phyloP scores from a whole-genome alignment of 2,113 vertebrate genomes.

The Crotalus viridis region DNA sequence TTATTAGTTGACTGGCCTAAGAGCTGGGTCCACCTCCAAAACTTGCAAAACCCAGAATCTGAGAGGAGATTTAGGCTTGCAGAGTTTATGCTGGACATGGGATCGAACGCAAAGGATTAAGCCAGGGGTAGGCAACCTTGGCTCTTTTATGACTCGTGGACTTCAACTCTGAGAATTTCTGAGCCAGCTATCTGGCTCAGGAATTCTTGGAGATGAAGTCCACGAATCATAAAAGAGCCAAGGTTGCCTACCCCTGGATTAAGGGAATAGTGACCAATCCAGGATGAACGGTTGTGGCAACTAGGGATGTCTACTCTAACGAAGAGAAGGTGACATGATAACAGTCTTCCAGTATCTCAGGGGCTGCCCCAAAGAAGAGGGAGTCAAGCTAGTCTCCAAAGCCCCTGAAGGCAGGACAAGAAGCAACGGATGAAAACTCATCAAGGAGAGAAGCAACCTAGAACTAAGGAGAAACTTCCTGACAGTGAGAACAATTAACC shows the following conservation, averaged over 20 bases:
- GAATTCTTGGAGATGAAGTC: too few relatives aligned
- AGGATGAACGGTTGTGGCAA: background rate
- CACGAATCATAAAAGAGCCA: too few relatives aligned
- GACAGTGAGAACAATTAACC: background rate
- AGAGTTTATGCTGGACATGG: too few relatives aligned
- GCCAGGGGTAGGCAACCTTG: too few relatives aligned
- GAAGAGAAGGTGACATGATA: background rate
- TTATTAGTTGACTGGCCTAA: background rate
- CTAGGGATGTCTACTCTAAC: background rate
- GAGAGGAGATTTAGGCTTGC: background rate
- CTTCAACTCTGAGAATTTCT: too few relatives aligned
- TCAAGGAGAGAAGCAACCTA: background rate
- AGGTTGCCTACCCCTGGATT: too few relatives aligned
- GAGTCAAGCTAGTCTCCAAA: background rate
- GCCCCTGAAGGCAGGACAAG: background rate
- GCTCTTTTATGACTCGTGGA: too few relatives aligned
- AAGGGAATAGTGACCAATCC: background rate
- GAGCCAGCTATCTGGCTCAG: too few relatives aligned
- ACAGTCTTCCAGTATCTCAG: background rate
- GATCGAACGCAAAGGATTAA: background rate
- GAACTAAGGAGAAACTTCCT: background rate
- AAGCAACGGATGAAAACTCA: background rate
- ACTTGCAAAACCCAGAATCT: background rate
- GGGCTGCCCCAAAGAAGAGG: background rate
- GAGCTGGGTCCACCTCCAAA: background rate